phyloP scores from a whole-genome alignment of 2,797 vertebrate genomes.

The Danio jaintianensis region DNA sequence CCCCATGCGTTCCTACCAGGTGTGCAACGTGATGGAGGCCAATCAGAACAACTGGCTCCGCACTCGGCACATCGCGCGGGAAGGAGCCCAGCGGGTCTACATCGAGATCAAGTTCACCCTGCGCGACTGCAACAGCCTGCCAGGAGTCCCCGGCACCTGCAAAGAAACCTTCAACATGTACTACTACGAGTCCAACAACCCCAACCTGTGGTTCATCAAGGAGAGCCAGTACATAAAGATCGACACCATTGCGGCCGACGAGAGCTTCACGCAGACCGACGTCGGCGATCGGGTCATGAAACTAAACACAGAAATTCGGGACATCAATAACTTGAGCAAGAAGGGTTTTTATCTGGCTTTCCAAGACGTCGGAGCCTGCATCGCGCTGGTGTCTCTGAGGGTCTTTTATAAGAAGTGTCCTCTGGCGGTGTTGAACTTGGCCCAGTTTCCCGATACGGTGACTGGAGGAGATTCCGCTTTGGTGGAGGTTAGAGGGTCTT shows the following conservation, averaged over 20 bases:
- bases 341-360: slow-evolving; percentile 87
- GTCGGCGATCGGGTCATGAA: slow-evolving; percentile 88
- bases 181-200: slow-evolving; percentile 85
- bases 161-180: slow-evolving; percentile 91
- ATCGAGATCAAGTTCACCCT: slow-evolving; percentile 89
- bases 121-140: slow-evolving; percentile 87
- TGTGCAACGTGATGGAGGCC: slow-evolving; percentile 86
- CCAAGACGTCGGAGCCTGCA: slow-evolving; percentile 85
- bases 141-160: slow-evolving; percentile 85
- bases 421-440: slow-evolving; percentile 82
- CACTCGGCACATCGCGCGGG: slow-evolving; percentile 83
- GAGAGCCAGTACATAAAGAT: slow-evolving; percentile 87
- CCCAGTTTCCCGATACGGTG: slow-evolving; percentile 85
- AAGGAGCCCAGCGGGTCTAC: slow-evolving; percentile 84
- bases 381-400: slow-evolving; percentile 85
- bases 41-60: slow-evolving; percentile 89
- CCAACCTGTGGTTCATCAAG: slow-evolving; percentile 84
- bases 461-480: slow-evolving; percentile 86
- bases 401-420: slow-evolving; percentile 88
- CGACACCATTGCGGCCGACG: slow-evolving; percentile 86
- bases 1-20: slow-evolving; percentile 87
- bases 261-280: slow-evolving; percentile 88
- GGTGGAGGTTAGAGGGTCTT: slow-evolving; percentile 83
- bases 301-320: slow-evolving; percentile 86
- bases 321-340: slow-evolving; percentile 85